Evolutionary conservation across 2,797 vertebrate species (phyloP).

Genomic region (Spea hammondii): DNA sequence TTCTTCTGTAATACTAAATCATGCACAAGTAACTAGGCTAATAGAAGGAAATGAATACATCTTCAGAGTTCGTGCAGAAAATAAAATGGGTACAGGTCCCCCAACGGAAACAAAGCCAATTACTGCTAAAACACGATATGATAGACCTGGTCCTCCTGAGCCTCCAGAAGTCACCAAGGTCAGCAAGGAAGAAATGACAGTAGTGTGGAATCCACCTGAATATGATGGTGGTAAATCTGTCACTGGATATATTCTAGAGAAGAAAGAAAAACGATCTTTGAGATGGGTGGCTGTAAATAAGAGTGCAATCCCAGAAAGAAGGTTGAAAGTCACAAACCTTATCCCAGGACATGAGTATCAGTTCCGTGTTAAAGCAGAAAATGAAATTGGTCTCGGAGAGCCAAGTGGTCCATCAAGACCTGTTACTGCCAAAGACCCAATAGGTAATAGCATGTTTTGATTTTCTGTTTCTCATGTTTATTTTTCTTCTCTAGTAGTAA

Average conservation of each 20-base stretch:
- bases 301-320: constrained; percentile 78
- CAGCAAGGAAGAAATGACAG: constrained; percentile 92
- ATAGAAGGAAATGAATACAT: constrained; percentile 96
- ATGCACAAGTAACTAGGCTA: constrained; percentile 85
- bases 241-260: constrained; percentile 92
- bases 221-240: constrained; percentile 93
- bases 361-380: constrained; percentile 96
- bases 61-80: constrained; percentile 95
- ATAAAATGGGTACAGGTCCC: constrained; percentile 97
- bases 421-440: constrained; percentile 86
- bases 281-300: constrained; percentile 94
- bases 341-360: constrained; percentile 94
- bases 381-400: constrained; percentile 89
- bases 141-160: constrained; percentile 85
- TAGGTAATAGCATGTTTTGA: constrained; percentile 73
- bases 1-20: constrained; percentile 81
- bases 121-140: constrained; percentile 89
- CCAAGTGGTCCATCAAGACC: constrained; percentile 91
- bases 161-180: constrained; percentile 90
- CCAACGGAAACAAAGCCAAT: constrained; percentile 88
- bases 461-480: neutral
- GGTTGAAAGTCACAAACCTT: constrained; percentile 86
- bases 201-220: constrained; percentile 90
- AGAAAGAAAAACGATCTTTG: constrained; percentile 84
- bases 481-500: constrained; percentile 14